Evolutionary conservation across 1,140 invertebrate genomes (phyloP).

Genomic region (Pseudomyrmex dendroicus): DNA sequence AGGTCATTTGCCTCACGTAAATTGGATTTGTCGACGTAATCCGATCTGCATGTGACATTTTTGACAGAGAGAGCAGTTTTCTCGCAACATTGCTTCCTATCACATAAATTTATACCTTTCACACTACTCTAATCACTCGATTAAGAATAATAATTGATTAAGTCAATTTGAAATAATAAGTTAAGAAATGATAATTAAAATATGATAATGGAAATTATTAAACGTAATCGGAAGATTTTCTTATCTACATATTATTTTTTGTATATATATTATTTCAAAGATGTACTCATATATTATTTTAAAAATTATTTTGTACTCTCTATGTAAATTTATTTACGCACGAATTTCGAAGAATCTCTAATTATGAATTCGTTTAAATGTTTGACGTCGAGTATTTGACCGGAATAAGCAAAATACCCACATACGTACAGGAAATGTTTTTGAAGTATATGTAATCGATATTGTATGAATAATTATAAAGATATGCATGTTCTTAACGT

Average conservation of each 20-base stretch:
- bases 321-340: background rate
- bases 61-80: background rate
- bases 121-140: background rate
- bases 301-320: background rate
- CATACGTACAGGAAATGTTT: background rate
- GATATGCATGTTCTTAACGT: background rate
- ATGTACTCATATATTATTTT: no score
- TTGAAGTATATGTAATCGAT: background rate
- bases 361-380: background rate
- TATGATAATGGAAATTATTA: no score
- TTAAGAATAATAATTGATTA: background rate
- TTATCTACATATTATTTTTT: no score
- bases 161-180: background rate
- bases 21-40: background rate
- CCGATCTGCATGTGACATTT: background rate
- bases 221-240: no score
- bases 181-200: background rate
- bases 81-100: background rate
- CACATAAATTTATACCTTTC: background rate
- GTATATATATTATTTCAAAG: no score
- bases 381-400: slow-evolving; percentile 38
- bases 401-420: slow-evolving; percentile 28
- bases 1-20: background rate
- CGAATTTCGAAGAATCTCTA: background rate
- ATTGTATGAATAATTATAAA: background rate